phyloP scores from a whole-genome alignment of 2,797 vertebrate species.

The Oreochromis mossambicus region DNA sequence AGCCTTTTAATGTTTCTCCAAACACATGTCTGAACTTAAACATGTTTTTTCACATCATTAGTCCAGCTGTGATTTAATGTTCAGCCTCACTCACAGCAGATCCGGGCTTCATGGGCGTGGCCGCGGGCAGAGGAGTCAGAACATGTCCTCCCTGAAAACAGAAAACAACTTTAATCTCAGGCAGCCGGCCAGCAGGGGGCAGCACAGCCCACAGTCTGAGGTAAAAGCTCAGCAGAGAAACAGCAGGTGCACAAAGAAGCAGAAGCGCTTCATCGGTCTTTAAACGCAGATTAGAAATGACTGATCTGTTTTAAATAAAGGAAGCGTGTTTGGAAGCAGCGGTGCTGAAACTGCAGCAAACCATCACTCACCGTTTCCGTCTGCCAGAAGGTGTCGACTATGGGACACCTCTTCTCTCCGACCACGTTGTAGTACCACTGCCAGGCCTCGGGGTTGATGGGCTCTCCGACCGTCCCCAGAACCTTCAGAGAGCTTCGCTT shows the following conservation, averaged over 20 bases:
- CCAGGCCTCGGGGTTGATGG: conserved; percentile 98
- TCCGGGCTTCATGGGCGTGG: conserved; percentile 92
- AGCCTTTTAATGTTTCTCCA: background rate
- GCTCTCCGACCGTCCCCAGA: conserved; percentile 92
- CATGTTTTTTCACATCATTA: background rate
- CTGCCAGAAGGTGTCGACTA: conserved; percentile 99
- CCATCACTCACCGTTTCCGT: conserved; percentile 84
- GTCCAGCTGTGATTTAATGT: background rate
- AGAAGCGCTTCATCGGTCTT: background rate
- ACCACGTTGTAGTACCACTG: conserved; percentile 93
- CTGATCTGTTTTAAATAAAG: background rate
- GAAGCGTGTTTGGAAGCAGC: background rate
- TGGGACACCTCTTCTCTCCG: conserved; percentile 87
- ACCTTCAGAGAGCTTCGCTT: conserved; percentile 89
- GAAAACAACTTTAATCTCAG: background rate
- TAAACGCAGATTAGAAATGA: background rate
- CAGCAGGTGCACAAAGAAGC: background rate
- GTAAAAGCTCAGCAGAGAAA: background rate
- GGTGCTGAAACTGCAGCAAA: background rate
- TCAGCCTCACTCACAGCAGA: conserved; percentile 86
- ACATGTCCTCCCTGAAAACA: conserved; percentile 90
- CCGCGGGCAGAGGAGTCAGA: conserved; percentile 90
- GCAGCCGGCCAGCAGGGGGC: background rate
- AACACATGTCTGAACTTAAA: background rate
- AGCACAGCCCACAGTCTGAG: fast-evolving